Conservation (phyloP, 2,888 invertebrate genomes). For the Alloplasta piceator region DNA sequence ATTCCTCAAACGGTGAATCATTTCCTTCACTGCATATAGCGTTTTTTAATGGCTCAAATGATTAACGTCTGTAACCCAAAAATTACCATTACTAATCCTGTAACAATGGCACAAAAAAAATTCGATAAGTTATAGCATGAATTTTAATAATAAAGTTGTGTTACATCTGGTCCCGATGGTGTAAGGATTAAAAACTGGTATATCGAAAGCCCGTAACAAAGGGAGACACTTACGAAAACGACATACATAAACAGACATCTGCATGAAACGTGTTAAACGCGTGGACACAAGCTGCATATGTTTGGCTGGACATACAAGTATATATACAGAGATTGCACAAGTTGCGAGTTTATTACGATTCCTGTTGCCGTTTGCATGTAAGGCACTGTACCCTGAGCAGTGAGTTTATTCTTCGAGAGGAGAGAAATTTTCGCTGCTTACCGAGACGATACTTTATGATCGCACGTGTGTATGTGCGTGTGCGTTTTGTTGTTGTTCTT, state of each 20-base stretch:
- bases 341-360: constrained; percentile 56
- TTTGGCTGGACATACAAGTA: constrained; percentile 18
- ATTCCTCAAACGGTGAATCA: not conserved
- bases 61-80: not conserved
- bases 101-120: not conserved
- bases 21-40: not conserved
- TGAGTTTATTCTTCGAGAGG: constrained; percentile 25
- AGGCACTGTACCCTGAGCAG: not conserved
- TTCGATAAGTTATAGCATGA: not conserved
- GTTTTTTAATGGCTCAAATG: not conserved
- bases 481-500: constrained; percentile 40
- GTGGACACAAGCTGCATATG: constrained; percentile 19
- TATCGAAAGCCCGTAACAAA: constrained; percentile 34
- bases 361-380: constrained; percentile 20
- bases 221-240: constrained; percentile 34
- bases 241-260: not conserved
- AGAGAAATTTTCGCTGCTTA: constrained; percentile 37
- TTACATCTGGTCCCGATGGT: not conserved
- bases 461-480: constrained; percentile 23
- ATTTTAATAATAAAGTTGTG: constrained; percentile 39
- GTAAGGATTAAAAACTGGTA: not conserved
- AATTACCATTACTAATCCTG: not conserved
- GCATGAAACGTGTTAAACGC: constrained; percentile 19
- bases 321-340: constrained; percentile 47
- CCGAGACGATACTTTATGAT: constrained; percentile 61